phyloP scores from a whole-genome alignment of 2,113 vertebrate genomes.

The Phoenicopterus ruber region DNA sequence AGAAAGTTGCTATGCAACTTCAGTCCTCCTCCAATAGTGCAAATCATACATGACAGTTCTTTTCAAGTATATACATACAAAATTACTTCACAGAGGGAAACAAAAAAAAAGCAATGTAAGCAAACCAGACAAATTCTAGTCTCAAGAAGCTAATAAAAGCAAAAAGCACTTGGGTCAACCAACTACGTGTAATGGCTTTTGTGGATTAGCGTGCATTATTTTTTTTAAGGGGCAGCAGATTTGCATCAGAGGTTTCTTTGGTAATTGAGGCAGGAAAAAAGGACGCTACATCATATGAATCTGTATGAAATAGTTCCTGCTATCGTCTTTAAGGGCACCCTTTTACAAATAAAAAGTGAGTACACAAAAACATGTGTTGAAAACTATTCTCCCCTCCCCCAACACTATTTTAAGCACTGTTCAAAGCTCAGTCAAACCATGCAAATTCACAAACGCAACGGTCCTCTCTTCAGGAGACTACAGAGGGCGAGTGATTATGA shows the following conservation, averaged over 20 bases:
- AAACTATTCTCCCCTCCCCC: slow-evolving; percentile 64
- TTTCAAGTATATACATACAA: slow-evolving; percentile 85
- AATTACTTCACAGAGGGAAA: slow-evolving; percentile 62
- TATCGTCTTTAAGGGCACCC: slow-evolving; percentile 74
- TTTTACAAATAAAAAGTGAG: slow-evolving; percentile 72
- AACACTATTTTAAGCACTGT: slow-evolving; percentile 70
- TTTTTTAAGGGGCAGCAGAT: slow-evolving; percentile 65
- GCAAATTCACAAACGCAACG: slow-evolving; percentile 45
- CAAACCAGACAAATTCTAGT: slow-evolving; percentile 55
- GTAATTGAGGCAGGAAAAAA: slow-evolving; percentile 86
- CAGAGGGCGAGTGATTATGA: slow-evolving; percentile 93
- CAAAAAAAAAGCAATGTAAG: slow-evolving; percentile 8
- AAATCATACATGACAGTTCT: slow-evolving; percentile 85
- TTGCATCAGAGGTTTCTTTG: slow-evolving; percentile 91
- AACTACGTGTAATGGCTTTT: slow-evolving; percentile 70
- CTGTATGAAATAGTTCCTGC: slow-evolving; percentile 72
- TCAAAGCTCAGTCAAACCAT: slow-evolving; percentile 81
- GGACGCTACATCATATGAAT: slow-evolving; percentile 68
- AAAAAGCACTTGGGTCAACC: slow-evolving; percentile 69
- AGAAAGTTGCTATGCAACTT: slow-evolving; percentile 69
- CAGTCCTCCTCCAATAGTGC: slow-evolving; percentile 81
- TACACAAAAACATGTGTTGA: slow-evolving; percentile 65
- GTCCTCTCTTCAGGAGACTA: slow-evolving; percentile 86
- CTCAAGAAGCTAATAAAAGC: slow-evolving; percentile 67
- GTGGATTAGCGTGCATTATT: slow-evolving; percentile 39